Evolutionary conservation across 2,113 vertebrate species (phyloP).

Genomic region (Oncorhynchus tshawytscha): DNA sequence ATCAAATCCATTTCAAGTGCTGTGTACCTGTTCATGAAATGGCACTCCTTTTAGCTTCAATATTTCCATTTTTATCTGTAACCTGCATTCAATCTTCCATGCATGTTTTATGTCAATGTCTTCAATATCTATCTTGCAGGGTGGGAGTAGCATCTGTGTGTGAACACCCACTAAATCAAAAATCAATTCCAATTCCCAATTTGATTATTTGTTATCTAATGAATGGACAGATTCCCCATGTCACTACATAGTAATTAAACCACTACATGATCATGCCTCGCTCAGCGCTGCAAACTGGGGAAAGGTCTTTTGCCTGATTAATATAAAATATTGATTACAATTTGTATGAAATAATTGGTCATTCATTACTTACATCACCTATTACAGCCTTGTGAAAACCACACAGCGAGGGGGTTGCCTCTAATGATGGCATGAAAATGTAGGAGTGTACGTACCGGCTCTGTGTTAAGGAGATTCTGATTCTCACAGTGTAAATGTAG

Average conservation of each 20-base stretch:
- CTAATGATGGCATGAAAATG: too few species aligned
- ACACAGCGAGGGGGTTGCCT: background rate
- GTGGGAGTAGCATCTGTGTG: background rate
- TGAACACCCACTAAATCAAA: background rate
- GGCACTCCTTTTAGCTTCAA: too few species aligned
- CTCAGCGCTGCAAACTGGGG: slow-evolving; percentile 19
- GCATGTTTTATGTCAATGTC: too few species aligned
- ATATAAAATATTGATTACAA: background rate
- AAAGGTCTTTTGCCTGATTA: background rate
- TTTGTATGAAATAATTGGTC: slow-evolving; percentile 16
- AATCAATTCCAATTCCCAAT: slow-evolving; percentile 7
- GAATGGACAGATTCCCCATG: slow-evolving; percentile 19
- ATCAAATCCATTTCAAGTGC: too few species aligned
- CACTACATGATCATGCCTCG: slow-evolving; percentile 19
- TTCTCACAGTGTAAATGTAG: background rate
- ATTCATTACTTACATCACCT: background rate
- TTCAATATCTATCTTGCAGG: too few species aligned
- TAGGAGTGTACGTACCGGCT: too few species aligned
- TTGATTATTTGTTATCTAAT: slow-evolving; percentile 22
- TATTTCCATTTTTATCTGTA: too few species aligned
- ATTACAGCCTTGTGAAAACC: background rate
- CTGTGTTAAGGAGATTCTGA: too few species aligned
- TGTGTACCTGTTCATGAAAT: too few species aligned
- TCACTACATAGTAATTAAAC: slow-evolving; percentile 30
- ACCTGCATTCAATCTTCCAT: too few species aligned